phyloP scores from a whole-genome alignment of 1,140 invertebrate genomes.

The Drosophila sturtevanti region DNA sequence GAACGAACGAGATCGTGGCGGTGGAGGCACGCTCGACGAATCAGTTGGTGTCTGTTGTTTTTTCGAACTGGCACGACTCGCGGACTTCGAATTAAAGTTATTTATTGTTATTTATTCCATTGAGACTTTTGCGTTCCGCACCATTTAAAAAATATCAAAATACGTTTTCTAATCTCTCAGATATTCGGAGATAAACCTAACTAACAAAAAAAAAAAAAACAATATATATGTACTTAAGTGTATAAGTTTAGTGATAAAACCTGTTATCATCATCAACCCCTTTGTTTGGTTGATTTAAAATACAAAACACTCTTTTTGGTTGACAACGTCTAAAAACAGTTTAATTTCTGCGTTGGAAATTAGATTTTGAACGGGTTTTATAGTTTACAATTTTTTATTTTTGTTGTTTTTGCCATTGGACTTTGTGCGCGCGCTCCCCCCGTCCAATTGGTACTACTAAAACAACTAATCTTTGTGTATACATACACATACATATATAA shows the following conservation, averaged over 20 bases:
- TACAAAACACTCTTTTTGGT: not conserved
- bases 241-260: conserved; percentile 6
- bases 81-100: not conserved
- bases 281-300: not conserved
- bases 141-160: not conserved
- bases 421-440: not conserved
- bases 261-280: not conserved
- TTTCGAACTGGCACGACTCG: not conserved
- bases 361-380: not conserved
- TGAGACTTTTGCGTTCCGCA: not conserved
- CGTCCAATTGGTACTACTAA: not conserved
- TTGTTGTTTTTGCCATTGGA: not conserved
- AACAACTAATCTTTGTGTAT: not conserved
- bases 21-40: not conserved
- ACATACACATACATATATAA: not conserved
- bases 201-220: not conserved
- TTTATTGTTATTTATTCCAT: not conserved
- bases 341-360: conserved; percentile 8
- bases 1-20: not conserved
- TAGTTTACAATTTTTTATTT: not conserved
- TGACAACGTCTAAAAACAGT: not conserved
- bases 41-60: not conserved
- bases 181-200: not conserved
- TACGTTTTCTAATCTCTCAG: conserved; percentile 5
- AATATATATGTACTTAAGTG: not conserved